Conservation (phyloP, 35 echinoderm and acorn worm genomes). For the Ophioderma brevispina region DNA sequence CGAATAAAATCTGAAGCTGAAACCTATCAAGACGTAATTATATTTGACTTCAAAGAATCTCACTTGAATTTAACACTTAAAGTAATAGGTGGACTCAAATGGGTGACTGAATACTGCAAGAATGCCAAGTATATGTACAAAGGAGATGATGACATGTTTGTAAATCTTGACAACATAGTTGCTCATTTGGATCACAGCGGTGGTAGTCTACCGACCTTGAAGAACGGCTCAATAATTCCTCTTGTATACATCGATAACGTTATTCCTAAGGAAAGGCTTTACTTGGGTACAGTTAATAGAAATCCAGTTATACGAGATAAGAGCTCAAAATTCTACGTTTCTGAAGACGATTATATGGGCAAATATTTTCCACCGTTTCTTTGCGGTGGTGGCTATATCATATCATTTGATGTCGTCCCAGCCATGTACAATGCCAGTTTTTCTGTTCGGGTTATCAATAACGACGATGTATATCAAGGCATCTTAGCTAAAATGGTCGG, state of each 20-base stretch:
- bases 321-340: background rate
- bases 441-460: background rate
- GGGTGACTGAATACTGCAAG: background rate
- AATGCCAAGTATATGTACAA: slow-evolving; percentile 18
- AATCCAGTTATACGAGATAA: background rate
- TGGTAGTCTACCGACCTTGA: background rate
- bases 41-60: background rate
- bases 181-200: background rate
- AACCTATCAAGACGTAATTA: slow-evolving; percentile 19
- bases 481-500: slow-evolving; percentile 26
- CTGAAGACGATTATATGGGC: background rate
- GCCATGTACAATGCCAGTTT: background rate
- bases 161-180: slow-evolving; percentile 27
- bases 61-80: background rate
- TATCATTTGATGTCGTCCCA: background rate
- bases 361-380: slow-evolving; percentile 21
- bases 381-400: slow-evolving; percentile 18
- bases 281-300: background rate
- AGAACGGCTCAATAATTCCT: background rate
- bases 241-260: too few relatives aligned
- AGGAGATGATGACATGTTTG: slow-evolving; percentile 41
- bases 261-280: background rate
- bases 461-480: slow-evolving; percentile 29
- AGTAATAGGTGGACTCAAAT: background rate
- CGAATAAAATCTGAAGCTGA: background rate